These are phyloP conservation scores for Lagria hirta DNA, from an alignment of 2,888 invertebrate genomes.

Conservation along the genomic window DNA sequence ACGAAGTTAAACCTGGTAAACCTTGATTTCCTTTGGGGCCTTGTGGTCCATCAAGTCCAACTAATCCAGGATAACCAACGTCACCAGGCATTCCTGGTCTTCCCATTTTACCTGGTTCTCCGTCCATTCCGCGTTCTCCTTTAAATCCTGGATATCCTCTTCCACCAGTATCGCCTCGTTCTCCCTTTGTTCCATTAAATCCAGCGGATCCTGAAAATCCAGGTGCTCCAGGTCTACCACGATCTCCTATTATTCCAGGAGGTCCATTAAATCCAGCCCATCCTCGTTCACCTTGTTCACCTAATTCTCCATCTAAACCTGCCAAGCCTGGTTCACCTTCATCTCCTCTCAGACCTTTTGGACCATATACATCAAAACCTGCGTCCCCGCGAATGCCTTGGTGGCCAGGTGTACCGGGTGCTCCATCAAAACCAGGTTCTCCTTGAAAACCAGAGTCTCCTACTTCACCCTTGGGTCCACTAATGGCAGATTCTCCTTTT, in stretches of 20 bases:
- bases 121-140: conserved; percentile 75
- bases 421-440: conserved; percentile 46
- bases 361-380: conserved; percentile 36
- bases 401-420: conserved; percentile 38
- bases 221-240: conserved; percentile 54
- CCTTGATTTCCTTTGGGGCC: conserved; percentile 60
- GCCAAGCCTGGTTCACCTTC: conserved; percentile 43
- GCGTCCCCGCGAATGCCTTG: conserved; percentile 37
- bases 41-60: conserved; percentile 57
- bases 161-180: conserved; percentile 56
- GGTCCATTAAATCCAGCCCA: conserved; percentile 55
- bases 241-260: conserved; percentile 51
- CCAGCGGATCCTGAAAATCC: conserved; percentile 47
- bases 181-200: conserved; percentile 62
- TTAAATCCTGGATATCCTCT: conserved; percentile 47
- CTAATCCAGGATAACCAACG: conserved; percentile 54
- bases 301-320: conserved; percentile 60
- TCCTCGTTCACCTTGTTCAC: conserved; percentile 57
- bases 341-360: conserved; percentile 57
- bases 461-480: conserved; percentile 64
- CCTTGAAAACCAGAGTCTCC: conserved; percentile 57
- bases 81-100: conserved; percentile 59
- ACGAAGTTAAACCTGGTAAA: conserved; percentile 49
- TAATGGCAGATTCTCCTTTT: conserved; percentile 63
- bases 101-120: conserved; percentile 68